Evolutionary conservation across 64 coral and sea anemone species (phyloP), one percentile per base, ranked within the genome.

Genomic region (Trachythela sp.): DNA sequence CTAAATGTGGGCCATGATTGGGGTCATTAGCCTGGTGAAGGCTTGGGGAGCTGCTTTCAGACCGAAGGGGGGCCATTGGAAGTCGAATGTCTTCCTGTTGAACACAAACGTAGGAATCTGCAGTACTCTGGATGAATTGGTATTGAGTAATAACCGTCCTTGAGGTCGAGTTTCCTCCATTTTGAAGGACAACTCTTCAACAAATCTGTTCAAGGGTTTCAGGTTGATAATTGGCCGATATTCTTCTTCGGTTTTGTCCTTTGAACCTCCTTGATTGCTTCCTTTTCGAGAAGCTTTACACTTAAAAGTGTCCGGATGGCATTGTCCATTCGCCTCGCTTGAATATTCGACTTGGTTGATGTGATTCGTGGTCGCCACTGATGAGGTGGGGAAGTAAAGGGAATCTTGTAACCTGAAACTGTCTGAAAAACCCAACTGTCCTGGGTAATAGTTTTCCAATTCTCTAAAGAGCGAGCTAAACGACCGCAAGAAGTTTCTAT

Each of bases 381-480:
- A 35, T 18, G 71, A 77, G 71, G 71, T 77, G 71, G 71, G 27
- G 20, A 34, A 2, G 17, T 18, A 77, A 77, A 77, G 13, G 71
- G 71, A 35, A 77, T 77, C 31, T 13, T 38, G 24, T 27, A 77
- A 31, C 31, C 71, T 14, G 31, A 34, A 38, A 77, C 71, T 35
- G 71, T 14, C 36, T 77, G 71, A 77, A 77, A n/a, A 77, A 77
- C 71, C 71, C 71, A 77, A 35, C 17, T 77, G 71, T 77, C 31
- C 31, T 38, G 24, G 71, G 71, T 77, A 17, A 34, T 24, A 34
- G 36, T 38, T 38, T 77, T 77, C 71, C 71, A 77, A 8, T 77
- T 77, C 2, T 31, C 31, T 32, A 77, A 32, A 77, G 30, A 77
- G 17, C 15, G 59, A 38, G 4, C 36, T 34, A 27, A 38, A 77